phyloP scores from a whole-genome alignment of 2,113 vertebrate genomes.

The Mastomys coucha region DNA sequence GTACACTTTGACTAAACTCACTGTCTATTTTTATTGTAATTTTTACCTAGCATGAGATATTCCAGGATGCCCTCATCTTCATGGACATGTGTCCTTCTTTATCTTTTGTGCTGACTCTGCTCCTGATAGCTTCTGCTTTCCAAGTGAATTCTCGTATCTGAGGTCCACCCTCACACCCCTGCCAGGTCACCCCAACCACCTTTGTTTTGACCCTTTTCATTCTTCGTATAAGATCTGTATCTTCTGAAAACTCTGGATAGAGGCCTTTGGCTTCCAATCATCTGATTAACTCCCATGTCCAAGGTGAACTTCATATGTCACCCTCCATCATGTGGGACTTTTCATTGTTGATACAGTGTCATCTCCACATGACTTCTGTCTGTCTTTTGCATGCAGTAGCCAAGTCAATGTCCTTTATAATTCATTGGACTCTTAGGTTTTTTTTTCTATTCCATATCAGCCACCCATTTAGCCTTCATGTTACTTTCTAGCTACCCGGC shows the following conservation, averaged over 20 bases:
- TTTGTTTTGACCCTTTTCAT: neutral
- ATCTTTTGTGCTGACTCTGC: neutral
- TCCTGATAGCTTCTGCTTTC: neutral
- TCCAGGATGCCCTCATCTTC: neutral
- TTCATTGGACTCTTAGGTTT: neutral
- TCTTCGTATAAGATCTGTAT: neutral
- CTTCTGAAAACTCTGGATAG: neutral
- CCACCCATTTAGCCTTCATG: neutral
- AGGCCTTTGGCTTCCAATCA: neutral
- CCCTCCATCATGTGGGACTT: neutral
- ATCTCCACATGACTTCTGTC: neutral
- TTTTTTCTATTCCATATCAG: neutral
- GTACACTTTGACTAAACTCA: neutral
- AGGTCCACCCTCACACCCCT: neutral
- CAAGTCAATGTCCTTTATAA: neutral
- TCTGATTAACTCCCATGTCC: neutral
- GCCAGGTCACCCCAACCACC: neutral
- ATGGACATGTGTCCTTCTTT: rapidly evolving
- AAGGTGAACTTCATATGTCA: neutral
- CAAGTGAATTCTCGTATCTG: neutral
- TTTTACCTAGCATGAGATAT: rapidly evolving
- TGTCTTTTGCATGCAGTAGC: neutral
- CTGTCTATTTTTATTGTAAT: neutral
- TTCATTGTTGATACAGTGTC: neutral
- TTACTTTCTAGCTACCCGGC: neutral